phyloP scores from a whole-genome alignment of 2,888 invertebrate species.

The Onthophagus sagittarius region DNA sequence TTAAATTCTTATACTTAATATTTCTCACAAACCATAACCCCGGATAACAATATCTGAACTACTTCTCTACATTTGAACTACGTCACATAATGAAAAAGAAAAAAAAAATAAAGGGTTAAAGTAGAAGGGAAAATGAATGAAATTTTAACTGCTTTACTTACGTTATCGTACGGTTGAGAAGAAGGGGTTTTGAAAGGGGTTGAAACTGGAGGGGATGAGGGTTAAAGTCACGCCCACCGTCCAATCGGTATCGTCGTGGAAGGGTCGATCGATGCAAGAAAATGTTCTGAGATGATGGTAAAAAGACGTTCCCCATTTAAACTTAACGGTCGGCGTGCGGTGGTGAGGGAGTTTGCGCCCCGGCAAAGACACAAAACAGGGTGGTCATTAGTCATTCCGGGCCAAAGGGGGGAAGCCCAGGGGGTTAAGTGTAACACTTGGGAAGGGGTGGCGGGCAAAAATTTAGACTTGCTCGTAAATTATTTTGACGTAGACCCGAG shows the following conservation, averaged over 20 bases:
- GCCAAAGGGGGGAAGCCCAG: constrained; percentile 44
- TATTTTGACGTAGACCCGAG: constrained; percentile 48
- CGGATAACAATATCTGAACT: not conserved
- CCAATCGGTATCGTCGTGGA: constrained; percentile 41
- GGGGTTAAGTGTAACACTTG: constrained; percentile 45
- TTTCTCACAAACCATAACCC: too few relatives aligned
- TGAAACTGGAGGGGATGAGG: constrained; percentile 36
- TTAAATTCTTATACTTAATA: too few relatives aligned
- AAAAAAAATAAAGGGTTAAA: constrained; percentile 8
- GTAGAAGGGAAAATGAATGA: constrained; percentile 31
- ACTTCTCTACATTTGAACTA: not conserved
- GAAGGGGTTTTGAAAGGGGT: constrained; percentile 5
- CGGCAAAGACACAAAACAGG: constrained; percentile 39
- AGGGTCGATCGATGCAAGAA: constrained; percentile 48
- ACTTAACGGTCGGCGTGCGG: constrained; percentile 34
- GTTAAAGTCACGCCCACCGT: constrained; percentile 43
- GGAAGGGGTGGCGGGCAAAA: constrained; percentile 40
- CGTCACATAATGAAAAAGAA: not conserved
- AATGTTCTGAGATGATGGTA: constrained; percentile 48
- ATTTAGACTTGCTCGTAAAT: constrained; percentile 49
- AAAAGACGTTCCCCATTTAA: constrained; percentile 50
- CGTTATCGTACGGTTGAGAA: constrained; percentile 34
- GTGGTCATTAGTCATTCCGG: constrained; percentile 49
- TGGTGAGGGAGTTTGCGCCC: constrained; percentile 14
- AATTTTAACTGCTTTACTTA: constrained; percentile 32